phyloP scores from a whole-genome alignment of 1,140 invertebrate species.

The Luehdorfia chinensis region DNA sequence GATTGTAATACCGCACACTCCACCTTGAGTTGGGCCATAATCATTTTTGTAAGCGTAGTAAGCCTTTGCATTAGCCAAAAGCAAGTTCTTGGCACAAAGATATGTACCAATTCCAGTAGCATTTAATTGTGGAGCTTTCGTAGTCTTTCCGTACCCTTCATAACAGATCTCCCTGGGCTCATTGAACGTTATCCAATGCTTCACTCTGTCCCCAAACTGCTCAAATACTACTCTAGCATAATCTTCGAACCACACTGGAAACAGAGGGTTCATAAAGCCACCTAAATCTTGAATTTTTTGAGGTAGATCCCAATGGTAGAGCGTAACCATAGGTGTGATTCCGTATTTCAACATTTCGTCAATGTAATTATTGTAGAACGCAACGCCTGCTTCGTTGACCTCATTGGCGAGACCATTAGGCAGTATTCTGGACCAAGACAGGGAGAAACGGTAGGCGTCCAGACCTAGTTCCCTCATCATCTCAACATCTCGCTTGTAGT shows the following conservation, averaged over 20 bases:
- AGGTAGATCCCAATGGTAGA: conserved; percentile 51
- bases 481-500: conserved; percentile 44
- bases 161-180: conserved; percentile 58
- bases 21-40: conserved; percentile 53
- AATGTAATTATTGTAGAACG: conserved; percentile 79
- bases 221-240: conserved; percentile 70
- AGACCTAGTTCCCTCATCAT: conserved; percentile 52
- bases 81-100: conserved; percentile 72
- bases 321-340: conserved; percentile 57
- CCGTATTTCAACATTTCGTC: conserved; percentile 52
- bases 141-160: conserved; percentile 43
- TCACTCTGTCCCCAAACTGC: conserved; percentile 67
- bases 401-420: conserved; percentile 71
- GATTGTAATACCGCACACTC: conserved; percentile 79
- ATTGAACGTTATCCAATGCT: conserved; percentile 69
- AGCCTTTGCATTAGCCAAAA: conserved; percentile 77
- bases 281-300: conserved; percentile 46
- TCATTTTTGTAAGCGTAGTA: conserved; percentile 60
- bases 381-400: conserved; percentile 70
- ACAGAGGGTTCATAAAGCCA: conserved; percentile 38
- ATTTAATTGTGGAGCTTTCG: conserved; percentile 54
- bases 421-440: conserved; percentile 80
- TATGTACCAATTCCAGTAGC: conserved; percentile 64
- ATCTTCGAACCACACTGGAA: conserved; percentile 71
- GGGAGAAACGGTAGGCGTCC: conserved; percentile 78